These are phyloP conservation scores for Diacarnus erythraeanus DNA, from an alignment of 37 sponge, comb jelly and placozoan genomes.

Conservation along the genomic window DNA sequence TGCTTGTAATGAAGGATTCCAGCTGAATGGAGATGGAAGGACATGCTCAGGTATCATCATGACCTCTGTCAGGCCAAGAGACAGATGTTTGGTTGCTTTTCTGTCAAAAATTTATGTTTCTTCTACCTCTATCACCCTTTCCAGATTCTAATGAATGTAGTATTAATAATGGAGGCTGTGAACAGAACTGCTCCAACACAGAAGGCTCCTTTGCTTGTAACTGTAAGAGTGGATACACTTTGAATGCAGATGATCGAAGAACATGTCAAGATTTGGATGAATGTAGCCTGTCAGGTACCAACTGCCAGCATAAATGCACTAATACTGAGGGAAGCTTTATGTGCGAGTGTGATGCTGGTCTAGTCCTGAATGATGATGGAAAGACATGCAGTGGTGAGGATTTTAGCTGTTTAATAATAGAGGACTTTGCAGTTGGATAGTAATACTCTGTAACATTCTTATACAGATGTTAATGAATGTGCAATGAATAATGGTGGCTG, in stretches of 20 bases:
- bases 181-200: slow-evolving; percentile 12
- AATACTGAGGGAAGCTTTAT: background rate
- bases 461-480: slow-evolving; percentile 15
- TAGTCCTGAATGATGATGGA: slow-evolving; percentile 1
- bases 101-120: background rate
- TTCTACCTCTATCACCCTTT: background rate
- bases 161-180: slow-evolving; percentile 23
- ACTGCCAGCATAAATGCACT: slow-evolving; percentile 1
- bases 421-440: background rate
- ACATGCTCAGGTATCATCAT: slow-evolving; percentile 43
- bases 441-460: background rate
- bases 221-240: slow-evolving; percentile 1
- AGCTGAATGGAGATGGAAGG: slow-evolving; percentile 17
- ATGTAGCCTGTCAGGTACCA: background rate
- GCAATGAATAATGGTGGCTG: slow-evolving; percentile 1
- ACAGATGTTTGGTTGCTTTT: no score
- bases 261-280: slow-evolving; percentile 13
- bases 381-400: slow-evolving; percentile 8
- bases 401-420: background rate
- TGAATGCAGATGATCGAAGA: background rate
- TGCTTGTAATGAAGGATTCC: slow-evolving; percentile 37
- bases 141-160: slow-evolving; percentile 23
- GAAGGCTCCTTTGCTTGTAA: slow-evolving; percentile 11
- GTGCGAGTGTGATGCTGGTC: slow-evolving; percentile 2
- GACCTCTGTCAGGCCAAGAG: no score